These are phyloP conservation scores for Heliothis subflexa DNA, from an alignment of 1,140 invertebrate species.

Conservation along the genomic window DNA sequence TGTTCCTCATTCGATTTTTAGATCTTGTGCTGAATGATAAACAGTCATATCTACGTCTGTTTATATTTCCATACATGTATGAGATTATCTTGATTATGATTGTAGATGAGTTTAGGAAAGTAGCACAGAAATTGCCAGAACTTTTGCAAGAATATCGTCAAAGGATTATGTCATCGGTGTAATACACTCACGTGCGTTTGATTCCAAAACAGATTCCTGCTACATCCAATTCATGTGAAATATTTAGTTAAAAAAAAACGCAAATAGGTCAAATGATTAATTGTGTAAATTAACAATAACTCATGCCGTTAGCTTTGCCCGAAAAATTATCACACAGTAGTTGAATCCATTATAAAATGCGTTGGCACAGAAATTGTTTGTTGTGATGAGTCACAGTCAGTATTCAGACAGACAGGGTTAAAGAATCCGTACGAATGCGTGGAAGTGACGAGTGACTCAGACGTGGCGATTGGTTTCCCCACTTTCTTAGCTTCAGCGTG, in stretches of 20 bases:
- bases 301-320: neutral
- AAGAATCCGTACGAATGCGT: constrained; percentile 42
- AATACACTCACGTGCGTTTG: no score
- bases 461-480: constrained; percentile 10
- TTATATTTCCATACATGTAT: constrained; percentile 6
- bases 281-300: neutral
- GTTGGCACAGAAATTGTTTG: constrained; percentile 1
- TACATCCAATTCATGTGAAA: no score
- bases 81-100: neutral
- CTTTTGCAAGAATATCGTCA: neutral
- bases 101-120: neutral
- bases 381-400: constrained; percentile 36
- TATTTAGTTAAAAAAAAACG: no score
- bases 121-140: neutral
- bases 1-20: constrained; percentile 18
- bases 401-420: neutral
- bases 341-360: constrained; percentile 8
- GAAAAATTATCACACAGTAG: neutral
- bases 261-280: no score
- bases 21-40: constrained; percentile 20
- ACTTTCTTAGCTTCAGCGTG: constrained; percentile 5
- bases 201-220: no score
- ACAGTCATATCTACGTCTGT: constrained; percentile 5
- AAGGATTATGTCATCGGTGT: neutral
- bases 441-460: constrained; percentile 27